Percentiles rank a stretch among this genome's conserved stretches.
phyloP scores from a whole-genome alignment of 2,113 vertebrate species.

The Bagarius yarrelli region DNA sequence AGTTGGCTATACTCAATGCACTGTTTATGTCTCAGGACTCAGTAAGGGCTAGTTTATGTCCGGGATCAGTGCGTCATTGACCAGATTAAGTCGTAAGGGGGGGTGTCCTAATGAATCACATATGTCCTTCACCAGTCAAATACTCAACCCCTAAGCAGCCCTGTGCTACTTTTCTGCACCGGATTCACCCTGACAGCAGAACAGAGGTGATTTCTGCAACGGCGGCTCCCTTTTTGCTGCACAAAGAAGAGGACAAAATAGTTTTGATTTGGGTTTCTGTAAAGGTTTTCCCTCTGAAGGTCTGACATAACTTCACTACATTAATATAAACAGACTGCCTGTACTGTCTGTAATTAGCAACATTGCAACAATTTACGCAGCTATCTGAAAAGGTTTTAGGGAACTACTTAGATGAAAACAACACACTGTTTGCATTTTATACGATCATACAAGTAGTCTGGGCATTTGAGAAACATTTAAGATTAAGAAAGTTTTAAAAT shows the following conservation, averaged over 20 bases:
- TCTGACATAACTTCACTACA: too few species aligned
- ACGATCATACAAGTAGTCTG: neutral
- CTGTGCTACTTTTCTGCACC: neutral
- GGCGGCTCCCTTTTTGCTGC: neutral
- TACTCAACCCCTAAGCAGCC: neutral
- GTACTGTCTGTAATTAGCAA: neutral
- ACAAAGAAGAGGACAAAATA: too few species aligned
- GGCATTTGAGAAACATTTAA: neutral
- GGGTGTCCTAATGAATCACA: conserved; percentile 35
- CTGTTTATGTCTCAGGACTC: conserved; percentile 18
- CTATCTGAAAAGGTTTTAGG: neutral
- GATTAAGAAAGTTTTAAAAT: neutral
- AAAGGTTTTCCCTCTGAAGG: too few species aligned
- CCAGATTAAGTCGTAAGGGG: conserved; percentile 10
- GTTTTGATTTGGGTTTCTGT: too few species aligned
- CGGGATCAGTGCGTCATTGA: conserved; percentile 43
- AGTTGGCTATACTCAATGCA: neutral
- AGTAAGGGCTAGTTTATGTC: conserved; percentile 20
- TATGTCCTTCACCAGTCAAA: conserved; percentile 1
- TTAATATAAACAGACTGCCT: neutral
- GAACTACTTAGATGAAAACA: too few species aligned
- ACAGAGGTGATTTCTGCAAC: neutral
- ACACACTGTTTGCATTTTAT: too few species aligned
- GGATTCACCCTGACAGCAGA: neutral
- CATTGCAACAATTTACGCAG: neutral